A percentile compares a stretch with the other conserved stretches of the same genome.
These are phyloP conservation scores for Temnothorax rugatulus DNA, from an alignment of 2,888 invertebrate genomes.

Conservation along the genomic window DNA sequence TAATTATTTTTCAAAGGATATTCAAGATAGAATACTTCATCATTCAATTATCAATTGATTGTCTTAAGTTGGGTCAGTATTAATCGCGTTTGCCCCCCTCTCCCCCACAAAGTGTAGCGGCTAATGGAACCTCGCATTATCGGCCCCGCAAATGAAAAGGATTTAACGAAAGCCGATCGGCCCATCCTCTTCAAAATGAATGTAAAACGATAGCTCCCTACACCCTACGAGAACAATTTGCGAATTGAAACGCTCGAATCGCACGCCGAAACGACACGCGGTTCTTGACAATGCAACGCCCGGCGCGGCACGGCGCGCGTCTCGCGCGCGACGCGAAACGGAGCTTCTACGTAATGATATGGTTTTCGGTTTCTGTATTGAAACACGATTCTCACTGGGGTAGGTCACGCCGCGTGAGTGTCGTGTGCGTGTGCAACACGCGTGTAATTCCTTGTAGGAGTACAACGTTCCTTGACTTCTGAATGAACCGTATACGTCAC, in stretches of 20 bases:
- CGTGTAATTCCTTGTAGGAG: constrained; percentile 72
- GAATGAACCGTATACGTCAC: constrained; percentile 63
- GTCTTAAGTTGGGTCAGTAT: background rate
- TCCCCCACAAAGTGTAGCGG: background rate
- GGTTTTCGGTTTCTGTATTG: constrained; percentile 85
- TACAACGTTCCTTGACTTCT: constrained; percentile 71
- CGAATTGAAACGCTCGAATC: constrained; percentile 40
- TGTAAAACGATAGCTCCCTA: constrained; percentile 36
- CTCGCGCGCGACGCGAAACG: constrained; percentile 75
- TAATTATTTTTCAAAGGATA: constrained; percentile 14
- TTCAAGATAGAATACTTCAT: background rate
- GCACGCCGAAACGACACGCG: constrained; percentile 41
- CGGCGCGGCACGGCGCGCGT: constrained; percentile 23
- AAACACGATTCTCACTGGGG: constrained; percentile 85
- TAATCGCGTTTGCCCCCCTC: background rate
- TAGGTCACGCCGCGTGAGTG: constrained; percentile 77
- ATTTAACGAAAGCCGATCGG: constrained; percentile 32
- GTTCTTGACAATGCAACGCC: constrained; percentile 51
- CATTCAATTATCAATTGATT: background rate
- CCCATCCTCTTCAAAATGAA: constrained; percentile 25
- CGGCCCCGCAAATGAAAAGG: background rate
- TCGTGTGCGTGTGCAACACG: constrained; percentile 55
- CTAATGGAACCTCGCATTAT: background rate
- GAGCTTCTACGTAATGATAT: constrained; percentile 83
- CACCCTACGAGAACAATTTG: constrained; percentile 37